Base-by-base conservation (phyloP, 2,888 invertebrate genomes). In the Lissonota sp. region DNA sequence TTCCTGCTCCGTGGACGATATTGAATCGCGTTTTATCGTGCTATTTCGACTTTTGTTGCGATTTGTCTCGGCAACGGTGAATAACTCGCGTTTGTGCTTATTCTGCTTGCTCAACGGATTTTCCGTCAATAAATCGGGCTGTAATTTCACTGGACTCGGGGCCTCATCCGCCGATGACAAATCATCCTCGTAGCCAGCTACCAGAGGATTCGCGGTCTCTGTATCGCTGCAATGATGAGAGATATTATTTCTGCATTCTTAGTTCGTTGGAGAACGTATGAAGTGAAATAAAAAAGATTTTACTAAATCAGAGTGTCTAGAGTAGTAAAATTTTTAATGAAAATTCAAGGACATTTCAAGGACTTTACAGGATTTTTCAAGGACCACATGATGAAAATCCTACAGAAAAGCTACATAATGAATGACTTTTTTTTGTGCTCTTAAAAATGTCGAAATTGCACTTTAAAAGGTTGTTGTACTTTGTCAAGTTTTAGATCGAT, bases 131-230 rank as follows among this genome's bases (percentile, higher is more conserved):
- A 90, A 82, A 86, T 86, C 90, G 67, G 84, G 87, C 66, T 87
- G 87, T 2, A 84, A 79, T 75, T 87, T 84, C 46, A 88, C 88
- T 74, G 86, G 90, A 87, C 88, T 87, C 6, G 81, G 71, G 16
- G 87, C 83, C 83, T 92, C 92, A 83, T 96, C 95, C 60, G 95
- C 95, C 0, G 95, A 95, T 86, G 96, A 96, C 58, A 97, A 93
- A 90, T 98, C 98, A 90, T 98, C 98, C 92, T 97, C 96, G 85
- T 96, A 96, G 66, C 96, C 96, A 39, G 97, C 96, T 0, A 98
- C 97, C 88, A 96, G 93, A 37, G 97, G 97, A 93, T 97, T 97
- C 6, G 94, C 95, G 46, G 94, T 93, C 83, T 95, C 96, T 42
- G 94, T 95, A 79, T 97, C 97, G 88, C 96, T 96, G 77, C 53